These are phyloP conservation scores for Aromia moschata DNA, from an alignment of 2,888 invertebrate species.

Conservation along the genomic window DNA sequence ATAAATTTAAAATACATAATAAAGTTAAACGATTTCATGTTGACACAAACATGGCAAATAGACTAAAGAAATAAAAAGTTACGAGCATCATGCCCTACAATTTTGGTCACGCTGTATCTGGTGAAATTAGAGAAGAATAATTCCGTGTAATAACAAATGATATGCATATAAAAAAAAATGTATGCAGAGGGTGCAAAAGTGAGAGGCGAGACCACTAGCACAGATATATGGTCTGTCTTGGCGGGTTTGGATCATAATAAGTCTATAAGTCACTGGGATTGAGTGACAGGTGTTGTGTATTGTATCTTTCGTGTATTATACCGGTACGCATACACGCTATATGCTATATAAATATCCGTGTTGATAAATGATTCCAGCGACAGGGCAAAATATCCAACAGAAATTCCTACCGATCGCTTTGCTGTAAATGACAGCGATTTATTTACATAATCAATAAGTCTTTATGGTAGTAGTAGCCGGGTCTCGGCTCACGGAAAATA, in stretches of 20 bases:
- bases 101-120: too few relatives aligned
- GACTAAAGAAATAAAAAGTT: too few relatives aligned
- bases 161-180: too few relatives aligned
- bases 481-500: constrained; percentile 25
- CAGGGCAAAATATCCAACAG: constrained; percentile 44
- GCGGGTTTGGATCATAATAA: constrained; percentile 42
- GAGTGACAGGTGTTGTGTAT: constrained; percentile 53
- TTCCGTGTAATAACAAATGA: too few relatives aligned
- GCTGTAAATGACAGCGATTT: constrained; percentile 44
- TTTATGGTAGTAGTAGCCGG: constrained; percentile 31
- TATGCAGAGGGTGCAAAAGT: too few relatives aligned
- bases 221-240: constrained; percentile 30
- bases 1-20: too few relatives aligned
- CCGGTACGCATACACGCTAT: constrained; percentile 46
- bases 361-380: constrained; percentile 50
- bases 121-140: too few relatives aligned
- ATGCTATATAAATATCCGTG: constrained; percentile 45
- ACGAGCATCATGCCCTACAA: too few relatives aligned
- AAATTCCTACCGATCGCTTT: constrained; percentile 47
- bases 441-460: constrained; percentile 47
- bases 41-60: too few relatives aligned
- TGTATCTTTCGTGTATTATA: constrained; percentile 40
- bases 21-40: too few relatives aligned
- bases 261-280: constrained; percentile 48
- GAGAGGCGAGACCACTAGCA: too few relatives aligned